phyloP scores from a whole-genome alignment of 2,888 invertebrate species.

The Aphodius granarius region DNA sequence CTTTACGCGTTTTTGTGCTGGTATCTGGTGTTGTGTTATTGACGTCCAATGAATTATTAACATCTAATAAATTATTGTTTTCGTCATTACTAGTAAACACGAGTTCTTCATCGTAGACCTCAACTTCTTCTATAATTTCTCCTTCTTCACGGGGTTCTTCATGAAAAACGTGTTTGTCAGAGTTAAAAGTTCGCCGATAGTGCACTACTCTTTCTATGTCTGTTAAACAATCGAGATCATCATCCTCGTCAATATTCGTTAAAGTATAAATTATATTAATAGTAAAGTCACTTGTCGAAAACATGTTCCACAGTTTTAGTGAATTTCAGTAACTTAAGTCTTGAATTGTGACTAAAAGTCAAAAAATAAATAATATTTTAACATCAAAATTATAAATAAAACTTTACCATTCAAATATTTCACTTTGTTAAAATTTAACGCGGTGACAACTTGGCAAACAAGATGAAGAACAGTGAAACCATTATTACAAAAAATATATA shows the following conservation, averaged over 20 bases:
- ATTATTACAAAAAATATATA: too few species aligned
- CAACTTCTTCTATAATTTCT: not conserved
- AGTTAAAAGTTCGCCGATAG: not conserved
- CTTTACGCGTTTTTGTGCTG: not conserved
- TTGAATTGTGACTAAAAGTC: not conserved
- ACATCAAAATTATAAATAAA: too few species aligned
- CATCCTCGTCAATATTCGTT: not conserved
- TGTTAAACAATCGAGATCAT: not conserved
- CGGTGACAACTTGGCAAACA: too few species aligned
- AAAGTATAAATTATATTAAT: not conserved
- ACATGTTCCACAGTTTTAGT: too few species aligned
- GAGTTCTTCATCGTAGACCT: not conserved
- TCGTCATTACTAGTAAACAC: not conserved
- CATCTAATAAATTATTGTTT: not conserved
- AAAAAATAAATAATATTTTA: not conserved
- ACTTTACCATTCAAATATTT: too few species aligned
- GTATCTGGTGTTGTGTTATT: not conserved
- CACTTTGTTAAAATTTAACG: too few species aligned
- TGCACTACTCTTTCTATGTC: not conserved
- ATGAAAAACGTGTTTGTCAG: not conserved
- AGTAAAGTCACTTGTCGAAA: not conserved
- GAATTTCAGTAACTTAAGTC: too few species aligned
- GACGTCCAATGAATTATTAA: not conserved
- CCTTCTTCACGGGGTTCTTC: not conserved
- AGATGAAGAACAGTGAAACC: too few species aligned